Base-by-base conservation (phyloP, 2,888 invertebrate genomes). In the Eristalis arbustorum region DNA sequence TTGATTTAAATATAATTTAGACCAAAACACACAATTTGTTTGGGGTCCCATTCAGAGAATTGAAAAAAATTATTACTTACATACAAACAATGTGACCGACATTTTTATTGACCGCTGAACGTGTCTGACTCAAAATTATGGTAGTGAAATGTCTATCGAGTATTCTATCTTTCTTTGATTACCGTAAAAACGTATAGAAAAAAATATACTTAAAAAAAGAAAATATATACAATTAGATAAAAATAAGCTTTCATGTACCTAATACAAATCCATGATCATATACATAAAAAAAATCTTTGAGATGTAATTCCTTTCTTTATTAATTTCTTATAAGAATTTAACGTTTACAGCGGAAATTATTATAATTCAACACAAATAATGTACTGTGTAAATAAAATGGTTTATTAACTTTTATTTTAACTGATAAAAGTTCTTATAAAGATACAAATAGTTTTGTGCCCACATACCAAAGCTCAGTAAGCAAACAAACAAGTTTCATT, bases 381-480 rank as follows among this genome's bases (percentile, higher is more conserved):
- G 13, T 37, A 10, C 2, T 2, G 37, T 37, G 11, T 37, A 13
- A 11, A 1, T 37, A 13, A 37, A 37, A 37, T 3, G 3, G 13
- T 37, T 11, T 1, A 37, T 37, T 13, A 31, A 31, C 0, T 31
- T 31, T 31, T 31, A 31, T 31, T 31, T 31, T 2, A 42, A 6
- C 14, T 14, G 2, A 42, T 42, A 14, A 42, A 42, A 42, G n/a
- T n/a, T 42, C n/a, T 42, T n/a, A 6, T n/a, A 42, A 42, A n/a
- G 42, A n/a, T n/a, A n/a, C 4, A 42, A 42, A 42, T 42, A 14
- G 6, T n/a, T n/a, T 42, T 42, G n/a, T 14, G 14, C 42, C 42
- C 14, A 42, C 42, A 42, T n/a, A 42, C 42, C 37, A 34, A 67
- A 57, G 73, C 25, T 67, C 14, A 66, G 18, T 64, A 37, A 69